These are phyloP conservation scores for Drosophila falleni DNA, from an alignment of 2,888 invertebrate species.

Conservation along the genomic window DNA sequence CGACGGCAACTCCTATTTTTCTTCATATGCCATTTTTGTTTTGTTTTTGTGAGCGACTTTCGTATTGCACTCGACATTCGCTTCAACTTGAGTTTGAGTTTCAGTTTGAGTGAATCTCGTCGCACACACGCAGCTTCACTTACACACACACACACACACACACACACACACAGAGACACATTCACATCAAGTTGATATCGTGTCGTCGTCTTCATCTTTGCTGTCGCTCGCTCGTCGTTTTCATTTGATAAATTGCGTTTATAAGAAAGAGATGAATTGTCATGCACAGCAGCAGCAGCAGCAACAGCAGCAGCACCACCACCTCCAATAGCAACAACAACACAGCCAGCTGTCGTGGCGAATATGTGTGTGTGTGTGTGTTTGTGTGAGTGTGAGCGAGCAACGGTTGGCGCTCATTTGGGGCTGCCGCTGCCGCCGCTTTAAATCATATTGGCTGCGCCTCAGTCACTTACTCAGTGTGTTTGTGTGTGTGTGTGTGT, in stretches of 20 bases:
- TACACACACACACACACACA: constrained; percentile 15
- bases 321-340: constrained; percentile 44
- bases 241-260: constrained; percentile 85
- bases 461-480: constrained; percentile 39
- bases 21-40: constrained; percentile 71
- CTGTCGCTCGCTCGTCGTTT: constrained; percentile 83
- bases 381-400: constrained; percentile 60
- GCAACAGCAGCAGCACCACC: constrained; percentile 43
- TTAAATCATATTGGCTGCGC: constrained; percentile 82
- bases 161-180: constrained; percentile 26
- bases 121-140: constrained; percentile 30
- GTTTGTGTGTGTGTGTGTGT: constrained; percentile 18
- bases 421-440: constrained; percentile 67
- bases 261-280: constrained; percentile 85
- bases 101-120: constrained; percentile 36
- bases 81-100: constrained; percentile 52
- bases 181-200: constrained; percentile 80
- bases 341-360: constrained; percentile 29
- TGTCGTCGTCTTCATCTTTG: constrained; percentile 82
- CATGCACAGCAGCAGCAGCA: constrained; percentile 78
- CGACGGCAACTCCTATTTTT: constrained; percentile 84
- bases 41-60: constrained; percentile 35
- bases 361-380: constrained; percentile 36
- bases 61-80: constrained; percentile 38
- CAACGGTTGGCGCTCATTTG: constrained; percentile 73